Conservation (phyloP, 2,888 invertebrate species). For the Ernsta delagoae region DNA sequence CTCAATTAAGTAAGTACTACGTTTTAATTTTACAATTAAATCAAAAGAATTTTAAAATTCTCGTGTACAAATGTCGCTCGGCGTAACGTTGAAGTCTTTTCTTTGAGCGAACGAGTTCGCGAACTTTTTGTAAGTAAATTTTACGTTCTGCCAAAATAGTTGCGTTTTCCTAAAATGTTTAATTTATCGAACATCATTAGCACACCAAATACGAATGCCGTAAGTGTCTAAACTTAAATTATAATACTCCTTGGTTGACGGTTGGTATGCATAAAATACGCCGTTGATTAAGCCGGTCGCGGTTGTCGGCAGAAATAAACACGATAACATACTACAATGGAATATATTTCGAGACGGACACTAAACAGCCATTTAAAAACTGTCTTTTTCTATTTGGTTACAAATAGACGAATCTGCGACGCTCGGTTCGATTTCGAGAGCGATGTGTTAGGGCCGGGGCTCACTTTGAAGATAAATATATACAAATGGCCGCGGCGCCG, state of each 20-base stretch:
- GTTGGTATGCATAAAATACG: constrained; percentile 28
- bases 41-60: no score
- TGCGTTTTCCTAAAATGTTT: constrained; percentile 25
- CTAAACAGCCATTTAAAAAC: constrained; percentile 61
- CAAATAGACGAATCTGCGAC: constrained; percentile 59
- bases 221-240: constrained; percentile 25
- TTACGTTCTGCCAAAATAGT: constrained; percentile 34
- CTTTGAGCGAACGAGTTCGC: constrained; percentile 39
- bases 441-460: constrained; percentile 61
- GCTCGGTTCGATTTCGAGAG: constrained; percentile 60
- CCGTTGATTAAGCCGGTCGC: constrained; percentile 19
- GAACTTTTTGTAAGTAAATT: constrained; percentile 24
- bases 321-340: constrained; percentile 31
- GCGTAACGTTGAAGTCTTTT: constrained; percentile 59
- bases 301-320: constrained; percentile 32
- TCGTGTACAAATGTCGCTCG: constrained; percentile 20
- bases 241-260: constrained; percentile 14
- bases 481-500: constrained; percentile 69
- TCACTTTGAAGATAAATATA: constrained; percentile 77
- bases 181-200: constrained; percentile 30
- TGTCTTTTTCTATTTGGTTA: constrained; percentile 57
- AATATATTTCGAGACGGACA: constrained; percentile 26
- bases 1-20: no score
- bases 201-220: constrained; percentile 19
- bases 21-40: no score